Evolutionary conservation across 1,140 invertebrate genomes (phyloP), one percentile per base, ranked within the genome.

Genomic region (Sycobia sp.): DNA sequence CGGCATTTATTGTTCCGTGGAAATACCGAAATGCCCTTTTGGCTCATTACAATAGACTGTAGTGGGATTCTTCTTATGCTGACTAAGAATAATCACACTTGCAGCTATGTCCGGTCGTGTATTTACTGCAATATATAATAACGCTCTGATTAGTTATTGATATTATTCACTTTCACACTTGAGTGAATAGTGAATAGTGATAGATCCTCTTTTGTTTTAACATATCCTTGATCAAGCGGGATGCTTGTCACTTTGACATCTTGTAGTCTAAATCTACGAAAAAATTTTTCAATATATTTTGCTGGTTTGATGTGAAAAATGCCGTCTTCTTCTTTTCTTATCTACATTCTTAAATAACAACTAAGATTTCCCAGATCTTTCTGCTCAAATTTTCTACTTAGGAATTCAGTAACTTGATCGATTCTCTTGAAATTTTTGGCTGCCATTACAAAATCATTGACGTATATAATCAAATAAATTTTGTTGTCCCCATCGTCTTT

Each of bases 41-140:
- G 29, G 11, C 11, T 32, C 29, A 32, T 32, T 32, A 4, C 29
- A 32, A 62, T 79, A 71, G 3, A 11, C 27, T 63, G 47, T 47
- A 16, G 44, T 59, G 9, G 66, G 76, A 14, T 67, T 34, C 13
- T 63, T 67, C 25, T 72, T 75, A 49, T 66, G 63, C 59, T 74
- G 71, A 18, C 69, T 69, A 13, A 77, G 38, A 53, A 71, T 67
- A 11, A 38, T 67, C 0, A 80, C 75, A 18, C 72, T 71, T 53
- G 64, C 75, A 5, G 70, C 36, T 8, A 81, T 73, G 62, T 82
- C 79, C 13, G 74, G 77, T 32, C 79, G 44, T 9, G 76, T 73
- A 13, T 66, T 58, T 7, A 71, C 50, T 16, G 73, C 64, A 16
- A 41, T 18, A 65, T 80, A 81, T 41, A 80, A 51, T 10, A 82